Conservation (phyloP, 2,888 invertebrate genomes). For the Acleris laterana region DNA sequence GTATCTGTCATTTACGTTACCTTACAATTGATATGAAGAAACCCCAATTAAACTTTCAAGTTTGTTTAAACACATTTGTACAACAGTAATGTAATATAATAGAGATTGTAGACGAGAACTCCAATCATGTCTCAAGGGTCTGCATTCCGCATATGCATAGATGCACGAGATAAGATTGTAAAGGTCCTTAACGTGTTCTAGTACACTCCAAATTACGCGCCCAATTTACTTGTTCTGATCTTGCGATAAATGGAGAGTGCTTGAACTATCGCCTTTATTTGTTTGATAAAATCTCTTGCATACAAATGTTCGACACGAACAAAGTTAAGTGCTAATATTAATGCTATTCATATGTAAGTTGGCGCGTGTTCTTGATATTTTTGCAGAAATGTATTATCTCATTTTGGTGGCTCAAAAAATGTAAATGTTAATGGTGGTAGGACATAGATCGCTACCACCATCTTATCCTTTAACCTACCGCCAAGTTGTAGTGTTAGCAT, state of each 20-base stretch:
- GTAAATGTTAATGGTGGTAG: too few relatives aligned
- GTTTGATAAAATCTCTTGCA: constrained; percentile 33
- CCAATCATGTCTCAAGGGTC: constrained; percentile 41
- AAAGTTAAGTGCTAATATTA: constrained; percentile 23
- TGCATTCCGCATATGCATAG: constrained; percentile 41
- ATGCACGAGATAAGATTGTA: constrained; percentile 66
- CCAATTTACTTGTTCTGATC: constrained; percentile 70
- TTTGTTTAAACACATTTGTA: too few relatives aligned
- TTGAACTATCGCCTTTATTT: constrained; percentile 48
- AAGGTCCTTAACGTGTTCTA: constrained; percentile 65
- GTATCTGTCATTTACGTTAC: too few relatives aligned
- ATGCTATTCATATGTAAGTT: constrained; percentile 12
- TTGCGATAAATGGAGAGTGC: constrained; percentile 66
- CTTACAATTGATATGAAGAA: background rate
- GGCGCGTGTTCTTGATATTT: constrained; percentile 1
- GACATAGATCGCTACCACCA: too few relatives aligned
- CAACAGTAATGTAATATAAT: too few relatives aligned
- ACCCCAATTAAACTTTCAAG: background rate
- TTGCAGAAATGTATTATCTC: background rate
- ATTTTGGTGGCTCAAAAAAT: background rate
- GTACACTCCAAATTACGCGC: constrained; percentile 67
- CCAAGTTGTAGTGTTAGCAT: too few relatives aligned
- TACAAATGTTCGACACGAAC: background rate
- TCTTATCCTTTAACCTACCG: too few relatives aligned
- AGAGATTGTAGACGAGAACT: too few relatives aligned